phyloP scores from a whole-genome alignment of 2,888 invertebrate genomes.

The Epistrophe eligans region DNA sequence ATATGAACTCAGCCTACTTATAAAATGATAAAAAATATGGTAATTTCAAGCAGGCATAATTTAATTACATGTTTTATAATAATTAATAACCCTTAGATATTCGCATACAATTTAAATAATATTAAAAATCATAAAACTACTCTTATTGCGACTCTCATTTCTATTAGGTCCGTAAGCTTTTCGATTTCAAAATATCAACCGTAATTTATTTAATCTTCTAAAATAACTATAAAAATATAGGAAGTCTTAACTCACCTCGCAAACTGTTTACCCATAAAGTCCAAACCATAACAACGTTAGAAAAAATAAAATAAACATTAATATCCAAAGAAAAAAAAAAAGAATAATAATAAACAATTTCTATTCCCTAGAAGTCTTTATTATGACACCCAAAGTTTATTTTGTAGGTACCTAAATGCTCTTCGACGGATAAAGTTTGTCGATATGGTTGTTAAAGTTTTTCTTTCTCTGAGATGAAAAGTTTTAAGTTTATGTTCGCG shows the following conservation, averaged over 20 bases:
- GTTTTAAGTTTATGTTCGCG: constrained; percentile 19
- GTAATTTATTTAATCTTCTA: too few species aligned
- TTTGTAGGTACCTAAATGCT: constrained; percentile 1
- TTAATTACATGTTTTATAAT: too few species aligned
- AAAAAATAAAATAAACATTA: background rate
- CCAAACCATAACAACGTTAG: background rate
- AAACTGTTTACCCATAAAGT: background rate
- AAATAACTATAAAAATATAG: too few species aligned
- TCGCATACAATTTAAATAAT: too few species aligned
- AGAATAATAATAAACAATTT: constrained; percentile 7
- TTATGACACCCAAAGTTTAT: constrained; percentile 44
- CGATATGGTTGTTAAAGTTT: background rate
- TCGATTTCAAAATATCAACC: too few species aligned
- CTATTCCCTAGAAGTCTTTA: constrained; percentile 23
- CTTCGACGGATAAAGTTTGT: background rate
- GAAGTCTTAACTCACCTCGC: background rate
- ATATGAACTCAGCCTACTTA: too few species aligned
- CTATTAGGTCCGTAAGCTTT: too few species aligned
- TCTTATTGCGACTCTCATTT: too few species aligned
- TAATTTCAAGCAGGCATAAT: too few species aligned
- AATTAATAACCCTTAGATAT: too few species aligned
- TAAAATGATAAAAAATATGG: too few species aligned
- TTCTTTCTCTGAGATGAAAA: constrained; percentile 1
- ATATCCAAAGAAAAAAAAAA: constrained; percentile 11
- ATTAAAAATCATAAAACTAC: too few species aligned